Percentiles rank a stretch among this genome's conserved stretches.
These are phyloP conservation scores for Murina feae DNA, from an alignment of 2,113 vertebrate genomes.

Conservation along the genomic window DNA sequence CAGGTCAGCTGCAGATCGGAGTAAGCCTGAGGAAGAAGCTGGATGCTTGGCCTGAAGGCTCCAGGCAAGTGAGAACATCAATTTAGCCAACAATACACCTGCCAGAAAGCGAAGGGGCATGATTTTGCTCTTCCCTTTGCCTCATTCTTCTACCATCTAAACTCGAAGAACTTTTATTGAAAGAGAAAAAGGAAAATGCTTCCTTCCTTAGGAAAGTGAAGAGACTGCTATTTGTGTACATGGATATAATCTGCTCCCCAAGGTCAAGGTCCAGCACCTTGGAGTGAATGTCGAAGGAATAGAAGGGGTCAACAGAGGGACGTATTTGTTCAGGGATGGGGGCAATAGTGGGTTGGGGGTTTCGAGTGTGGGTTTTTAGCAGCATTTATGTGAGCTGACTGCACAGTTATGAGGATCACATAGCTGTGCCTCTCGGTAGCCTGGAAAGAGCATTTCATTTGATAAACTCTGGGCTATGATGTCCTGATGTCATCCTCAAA, in stretches of 20 bases:
- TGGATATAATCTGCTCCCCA: neutral
- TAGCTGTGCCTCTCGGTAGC: neutral
- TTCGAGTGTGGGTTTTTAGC: neutral
- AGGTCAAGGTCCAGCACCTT: neutral
- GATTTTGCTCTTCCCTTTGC: neutral
- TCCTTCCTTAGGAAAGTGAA: neutral
- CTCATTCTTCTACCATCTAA: neutral
- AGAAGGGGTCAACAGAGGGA: neutral
- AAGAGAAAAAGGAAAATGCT: neutral
- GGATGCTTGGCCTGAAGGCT: neutral
- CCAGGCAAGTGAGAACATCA: neutral
- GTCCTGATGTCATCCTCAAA: constrained; percentile 9
- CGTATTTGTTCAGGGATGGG: neutral
- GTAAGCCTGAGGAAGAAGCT: neutral
- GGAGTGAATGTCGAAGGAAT: neutral
- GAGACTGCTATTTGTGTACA: neutral
- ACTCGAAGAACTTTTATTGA: neutral
- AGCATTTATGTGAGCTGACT: constrained; percentile 28
- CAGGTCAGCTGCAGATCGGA: neutral
- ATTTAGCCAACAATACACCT: neutral
- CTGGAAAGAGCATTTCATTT: constrained; percentile 62
- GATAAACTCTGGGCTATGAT: constrained; percentile 63
- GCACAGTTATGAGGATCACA: neutral
- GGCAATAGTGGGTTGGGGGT: accelerated
- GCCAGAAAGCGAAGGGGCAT: neutral